phyloP scores from a whole-genome alignment of 2,888 invertebrate species.

The Atherix ibis region DNA sequence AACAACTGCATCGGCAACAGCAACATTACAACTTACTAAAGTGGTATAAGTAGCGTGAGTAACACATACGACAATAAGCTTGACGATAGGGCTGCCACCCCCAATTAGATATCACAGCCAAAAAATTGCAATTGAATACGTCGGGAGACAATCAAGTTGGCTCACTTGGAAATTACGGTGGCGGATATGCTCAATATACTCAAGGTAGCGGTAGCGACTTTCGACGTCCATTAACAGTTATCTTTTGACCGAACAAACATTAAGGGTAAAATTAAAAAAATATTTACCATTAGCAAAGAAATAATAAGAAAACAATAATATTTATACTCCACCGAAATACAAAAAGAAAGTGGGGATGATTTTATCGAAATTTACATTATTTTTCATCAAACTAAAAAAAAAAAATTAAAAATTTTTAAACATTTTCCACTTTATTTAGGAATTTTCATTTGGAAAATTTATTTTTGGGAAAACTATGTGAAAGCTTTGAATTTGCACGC shows the following conservation, averaged over 20 bases:
- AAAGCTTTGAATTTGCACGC: too few species aligned
- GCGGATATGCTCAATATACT: conserved; percentile 23
- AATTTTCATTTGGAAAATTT: too few species aligned
- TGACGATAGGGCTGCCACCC: conserved; percentile 29
- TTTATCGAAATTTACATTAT: too few species aligned
- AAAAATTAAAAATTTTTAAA: too few species aligned
- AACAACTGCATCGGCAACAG: conserved; percentile 22
- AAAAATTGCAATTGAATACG: conserved; percentile 27
- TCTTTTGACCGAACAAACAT: conserved; percentile 29
- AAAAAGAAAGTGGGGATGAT: too few species aligned
- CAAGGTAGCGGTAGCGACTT: conserved; percentile 21
- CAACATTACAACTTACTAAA: conserved; percentile 25
- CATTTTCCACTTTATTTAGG: too few species aligned
- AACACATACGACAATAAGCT: conserved; percentile 19
- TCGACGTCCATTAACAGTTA: conserved; percentile 31
- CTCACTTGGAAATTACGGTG: conserved; percentile 16
- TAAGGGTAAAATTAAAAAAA: conserved; percentile 9
- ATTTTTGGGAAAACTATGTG: too few species aligned
- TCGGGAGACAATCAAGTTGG: conserved; percentile 29
- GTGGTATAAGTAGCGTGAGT: conserved; percentile 15
- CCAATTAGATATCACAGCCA: conserved; percentile 26
- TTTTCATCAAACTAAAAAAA: too few species aligned
- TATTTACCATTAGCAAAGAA: too few species aligned
- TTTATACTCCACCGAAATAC: too few species aligned
- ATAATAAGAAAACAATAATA: too few species aligned